phyloP scores from a whole-genome alignment of 2,888 invertebrate species.

The Morpho deidamia region DNA sequence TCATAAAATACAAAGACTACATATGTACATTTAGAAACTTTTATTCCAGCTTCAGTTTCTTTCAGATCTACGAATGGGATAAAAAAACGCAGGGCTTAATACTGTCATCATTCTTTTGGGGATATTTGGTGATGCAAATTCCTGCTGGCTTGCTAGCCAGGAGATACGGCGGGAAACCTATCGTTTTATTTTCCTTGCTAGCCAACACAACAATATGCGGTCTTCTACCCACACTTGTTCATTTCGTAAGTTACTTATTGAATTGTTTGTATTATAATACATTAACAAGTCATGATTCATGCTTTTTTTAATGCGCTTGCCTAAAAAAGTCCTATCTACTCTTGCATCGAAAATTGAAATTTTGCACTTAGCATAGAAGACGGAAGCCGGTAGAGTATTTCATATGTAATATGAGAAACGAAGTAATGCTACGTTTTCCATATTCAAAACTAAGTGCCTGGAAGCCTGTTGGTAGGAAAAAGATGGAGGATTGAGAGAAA shows the following conservation, averaged over 20 bases:
- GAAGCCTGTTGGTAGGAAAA: too few species aligned
- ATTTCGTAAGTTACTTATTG: conserved; percentile 10
- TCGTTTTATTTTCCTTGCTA: conserved; percentile 76
- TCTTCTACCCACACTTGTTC: conserved; percentile 12
- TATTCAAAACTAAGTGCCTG: too few species aligned
- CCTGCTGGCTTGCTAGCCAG: conserved; percentile 85
- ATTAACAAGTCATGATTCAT: too few species aligned
- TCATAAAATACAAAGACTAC: background rate
- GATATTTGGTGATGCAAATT: conserved; percentile 85
- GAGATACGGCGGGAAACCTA: conserved; percentile 86
- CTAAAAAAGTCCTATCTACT: too few species aligned
- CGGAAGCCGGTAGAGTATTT: too few species aligned
- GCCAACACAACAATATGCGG: conserved; percentile 73
- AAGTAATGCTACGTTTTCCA: too few species aligned
- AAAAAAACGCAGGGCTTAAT: conserved; percentile 78
- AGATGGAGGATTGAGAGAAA: too few species aligned
- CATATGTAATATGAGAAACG: too few species aligned
- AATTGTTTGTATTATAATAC: background rate
- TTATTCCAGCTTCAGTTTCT: background rate
- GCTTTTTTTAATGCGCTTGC: too few species aligned
- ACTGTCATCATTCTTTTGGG: conserved; percentile 89
- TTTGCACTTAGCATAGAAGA: too few species aligned
- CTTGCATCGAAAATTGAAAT: too few species aligned
- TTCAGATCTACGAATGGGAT: conserved; percentile 75
- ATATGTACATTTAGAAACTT: background rate